Evolutionary conservation across 1,140 invertebrate genomes (phyloP).

Genomic region (Ditylenchus dipsaci): DNA sequence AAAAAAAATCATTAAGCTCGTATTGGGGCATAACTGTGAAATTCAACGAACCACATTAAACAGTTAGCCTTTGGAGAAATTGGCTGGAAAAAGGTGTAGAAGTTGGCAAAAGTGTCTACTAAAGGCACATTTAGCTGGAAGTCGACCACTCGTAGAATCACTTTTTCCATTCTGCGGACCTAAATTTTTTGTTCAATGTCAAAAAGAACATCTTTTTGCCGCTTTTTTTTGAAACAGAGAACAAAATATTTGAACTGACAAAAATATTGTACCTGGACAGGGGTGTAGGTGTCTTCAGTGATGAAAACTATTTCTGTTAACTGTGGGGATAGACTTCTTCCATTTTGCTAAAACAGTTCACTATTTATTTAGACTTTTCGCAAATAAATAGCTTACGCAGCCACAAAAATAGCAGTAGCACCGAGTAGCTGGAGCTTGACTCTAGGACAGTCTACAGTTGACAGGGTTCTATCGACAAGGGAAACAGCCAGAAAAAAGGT

Average conservation of each 20-base stretch:
- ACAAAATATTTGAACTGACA: too few species aligned
- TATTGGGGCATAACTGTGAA: neutral
- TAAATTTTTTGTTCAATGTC: neutral
- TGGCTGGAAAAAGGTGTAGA: neutral
- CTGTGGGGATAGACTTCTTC: constrained; percentile 11
- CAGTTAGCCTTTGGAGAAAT: neutral
- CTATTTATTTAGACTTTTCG: neutral
- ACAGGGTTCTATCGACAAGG: constrained; percentile 23
- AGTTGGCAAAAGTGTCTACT: neutral
- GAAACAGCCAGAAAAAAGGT: constrained; percentile 31
- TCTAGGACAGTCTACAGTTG: constrained; percentile 20
- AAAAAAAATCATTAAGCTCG: neutral
- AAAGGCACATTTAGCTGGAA: neutral
- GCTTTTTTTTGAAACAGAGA: neutral
- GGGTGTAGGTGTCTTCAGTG: neutral
- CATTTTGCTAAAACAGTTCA: constrained; percentile 18
- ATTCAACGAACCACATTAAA: neutral
- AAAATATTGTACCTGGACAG: neutral
- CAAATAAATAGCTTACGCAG: constrained; percentile 10
- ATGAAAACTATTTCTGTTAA: neutral
- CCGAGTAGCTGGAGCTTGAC: constrained; percentile 29
- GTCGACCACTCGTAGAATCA: constrained; percentile 1
- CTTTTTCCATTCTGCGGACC: constrained; percentile 3
- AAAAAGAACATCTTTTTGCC: neutral
- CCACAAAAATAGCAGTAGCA: constrained; percentile 25